phyloP scores from a whole-genome alignment of 2,113 vertebrate species.

The Sprattus sprattus region DNA sequence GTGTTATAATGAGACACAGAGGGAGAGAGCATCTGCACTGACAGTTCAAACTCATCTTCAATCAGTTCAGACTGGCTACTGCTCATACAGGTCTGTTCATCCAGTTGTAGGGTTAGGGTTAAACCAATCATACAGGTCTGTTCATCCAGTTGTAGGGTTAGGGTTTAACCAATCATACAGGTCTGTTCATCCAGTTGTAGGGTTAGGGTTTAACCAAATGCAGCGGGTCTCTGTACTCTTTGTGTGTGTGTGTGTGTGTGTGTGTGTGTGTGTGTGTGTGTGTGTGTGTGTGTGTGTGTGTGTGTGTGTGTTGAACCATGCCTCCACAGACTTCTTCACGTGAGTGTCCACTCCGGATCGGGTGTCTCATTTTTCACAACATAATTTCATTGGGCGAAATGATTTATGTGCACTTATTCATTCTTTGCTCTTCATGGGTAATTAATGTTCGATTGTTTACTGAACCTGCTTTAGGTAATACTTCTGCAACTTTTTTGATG shows the following conservation, averaged over 20 bases:
- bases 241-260: background rate
- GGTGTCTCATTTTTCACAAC: background rate
- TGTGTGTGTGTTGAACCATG: background rate
- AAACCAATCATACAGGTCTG: too few relatives aligned
- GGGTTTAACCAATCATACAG: too few relatives aligned
- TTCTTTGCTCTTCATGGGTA: background rate
- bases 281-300: background rate
- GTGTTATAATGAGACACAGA: background rate
- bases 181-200: too few relatives aligned
- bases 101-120: background rate
- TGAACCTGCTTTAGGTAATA: background rate
- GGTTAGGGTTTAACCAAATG: background rate
- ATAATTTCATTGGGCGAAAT: background rate
- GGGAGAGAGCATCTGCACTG: background rate
- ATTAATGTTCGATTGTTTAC: background rate
- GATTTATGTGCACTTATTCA: background rate
- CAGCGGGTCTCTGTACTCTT: background rate
- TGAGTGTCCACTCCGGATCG: background rate
- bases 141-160: background rate
- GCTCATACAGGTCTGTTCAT: background rate
- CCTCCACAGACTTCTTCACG: background rate
- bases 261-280: constrained; percentile 17
- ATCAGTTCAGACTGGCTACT: background rate
- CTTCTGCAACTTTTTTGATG: too few relatives aligned
- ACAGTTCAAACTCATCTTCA: background rate